Evolutionary conservation across 2,888 invertebrate species (phyloP).

Genomic region (Aphelenchoides bicaudatus): DNA sequence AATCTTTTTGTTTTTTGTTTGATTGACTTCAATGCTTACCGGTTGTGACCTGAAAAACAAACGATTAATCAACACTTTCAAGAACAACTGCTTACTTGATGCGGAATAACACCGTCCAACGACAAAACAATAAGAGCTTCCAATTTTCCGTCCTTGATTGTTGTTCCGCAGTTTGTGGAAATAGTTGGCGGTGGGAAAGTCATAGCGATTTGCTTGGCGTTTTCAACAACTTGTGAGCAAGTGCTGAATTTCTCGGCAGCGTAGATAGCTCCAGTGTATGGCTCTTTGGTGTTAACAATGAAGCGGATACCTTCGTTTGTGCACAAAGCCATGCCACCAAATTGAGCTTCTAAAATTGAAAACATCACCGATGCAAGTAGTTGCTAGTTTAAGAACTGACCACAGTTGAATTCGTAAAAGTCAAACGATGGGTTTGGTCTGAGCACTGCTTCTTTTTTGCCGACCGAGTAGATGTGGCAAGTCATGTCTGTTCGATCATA

Average conservation of each 20-base stretch:
- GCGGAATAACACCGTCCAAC: slow-evolving; percentile 60
- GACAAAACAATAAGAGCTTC: slow-evolving; percentile 61
- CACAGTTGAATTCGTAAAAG: slow-evolving; percentile 61
- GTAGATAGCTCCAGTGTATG: slow-evolving; percentile 61
- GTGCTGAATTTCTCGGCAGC: slow-evolving; percentile 61
- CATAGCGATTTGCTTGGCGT: slow-evolving; percentile 60
- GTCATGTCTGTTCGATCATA: slow-evolving; percentile 59
- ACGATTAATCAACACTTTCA: too few species aligned
- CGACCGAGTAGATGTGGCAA: slow-evolving; percentile 59
- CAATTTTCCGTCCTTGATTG: slow-evolving; percentile 59
- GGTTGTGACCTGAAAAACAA: too few species aligned
- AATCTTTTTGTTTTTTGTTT: too few species aligned
- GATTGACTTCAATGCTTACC: too few species aligned
- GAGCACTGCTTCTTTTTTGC: slow-evolving; percentile 52
- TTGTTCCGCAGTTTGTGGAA: slow-evolving; percentile 59
- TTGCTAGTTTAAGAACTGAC: slow-evolving; percentile 30
- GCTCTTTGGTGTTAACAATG: slow-evolving; percentile 61
- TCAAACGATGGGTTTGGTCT: slow-evolving; percentile 59
- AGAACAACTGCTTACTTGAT: slow-evolving; percentile 61
- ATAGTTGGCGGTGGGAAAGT: slow-evolving; percentile 61
- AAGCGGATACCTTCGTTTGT: slow-evolving; percentile 61
- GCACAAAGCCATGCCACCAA: slow-evolving; percentile 61
- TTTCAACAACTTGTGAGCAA: slow-evolving; percentile 60
- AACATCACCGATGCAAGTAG: neutral
- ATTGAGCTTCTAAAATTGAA: slow-evolving; percentile 54